Conservation (phyloP, 1,140 invertebrate genomes). For the Drosophila ercepeae region DNA sequence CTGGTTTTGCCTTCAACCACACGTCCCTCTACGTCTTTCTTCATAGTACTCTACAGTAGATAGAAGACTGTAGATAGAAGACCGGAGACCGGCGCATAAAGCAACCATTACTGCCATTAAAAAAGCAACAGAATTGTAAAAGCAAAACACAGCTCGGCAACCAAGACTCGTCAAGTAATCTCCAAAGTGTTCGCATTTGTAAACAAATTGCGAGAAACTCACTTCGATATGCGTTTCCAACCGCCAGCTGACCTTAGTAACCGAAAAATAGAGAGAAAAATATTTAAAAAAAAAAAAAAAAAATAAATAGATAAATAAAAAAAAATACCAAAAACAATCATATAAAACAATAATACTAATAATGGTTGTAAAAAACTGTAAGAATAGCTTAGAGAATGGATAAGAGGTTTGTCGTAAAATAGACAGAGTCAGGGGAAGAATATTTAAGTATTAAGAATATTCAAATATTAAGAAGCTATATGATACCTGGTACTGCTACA, state of each 20-base stretch:
- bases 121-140: constrained; percentile 22
- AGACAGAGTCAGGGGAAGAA: no score
- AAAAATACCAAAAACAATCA: no score
- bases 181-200: constrained; percentile 34
- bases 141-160: background rate
- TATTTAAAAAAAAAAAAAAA: no score
- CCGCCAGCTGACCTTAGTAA: constrained; percentile 69
- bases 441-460: no score
- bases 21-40: background rate
- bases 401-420: no score
- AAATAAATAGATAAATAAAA: no score
- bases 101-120: constrained; percentile 40
- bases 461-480: no score
- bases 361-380: no score
- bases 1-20: constrained; percentile 33
- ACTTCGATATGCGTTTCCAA: constrained; percentile 32
- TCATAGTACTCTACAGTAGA: no score
- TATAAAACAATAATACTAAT: no score
- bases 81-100: constrained; percentile 31
- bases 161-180: constrained; percentile 11
- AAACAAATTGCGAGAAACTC: constrained; percentile 56
- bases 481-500: no score
- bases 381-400: no score
- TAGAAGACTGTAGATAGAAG: background rate
- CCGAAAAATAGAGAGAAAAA: constrained; percentile 30